A percentile compares a stretch with the other conserved stretches of the same genome.
Conservation (phyloP, 1,140 invertebrate species). For the Anastatus disparis region DNA sequence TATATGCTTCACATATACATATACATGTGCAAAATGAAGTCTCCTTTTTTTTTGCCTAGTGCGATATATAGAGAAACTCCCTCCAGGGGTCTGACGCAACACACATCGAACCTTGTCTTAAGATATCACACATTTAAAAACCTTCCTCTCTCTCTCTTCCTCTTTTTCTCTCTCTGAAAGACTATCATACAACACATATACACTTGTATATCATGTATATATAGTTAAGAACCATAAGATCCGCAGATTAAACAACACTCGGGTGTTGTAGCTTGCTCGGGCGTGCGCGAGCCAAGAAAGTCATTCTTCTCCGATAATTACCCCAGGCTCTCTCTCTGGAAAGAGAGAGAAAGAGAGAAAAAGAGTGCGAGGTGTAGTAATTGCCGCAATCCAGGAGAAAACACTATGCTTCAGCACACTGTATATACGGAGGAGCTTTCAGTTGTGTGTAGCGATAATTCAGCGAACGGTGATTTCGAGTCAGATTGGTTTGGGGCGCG, state of each 20-base stretch:
- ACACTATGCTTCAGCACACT: too few relatives aligned
- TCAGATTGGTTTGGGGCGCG: conserved; percentile 55
- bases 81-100: conserved; percentile 54
- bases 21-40: too few relatives aligned
- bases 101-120: conserved; percentile 50
- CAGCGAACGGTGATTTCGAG: conserved; percentile 63
- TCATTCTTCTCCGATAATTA: conserved; percentile 66
- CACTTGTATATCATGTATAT: too few relatives aligned
- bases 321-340: conserved; percentile 49
- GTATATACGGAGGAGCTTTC: too few relatives aligned
- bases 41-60: too few relatives aligned
- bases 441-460: too few relatives aligned
- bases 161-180: too few relatives aligned
- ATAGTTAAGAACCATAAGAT: too few relatives aligned
- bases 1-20: conserved; percentile 29
- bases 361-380: conserved; percentile 55
- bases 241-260: conserved; percentile 65
- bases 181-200: too few relatives aligned
- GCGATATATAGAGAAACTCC: background rate
- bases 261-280: conserved; percentile 38
- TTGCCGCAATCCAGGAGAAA: conserved; percentile 63
- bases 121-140: too few relatives aligned
- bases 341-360: too few relatives aligned
- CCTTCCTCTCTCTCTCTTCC: too few relatives aligned
- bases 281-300: conserved; percentile 63